A percentile compares a stretch with the other conserved stretches of the same genome.
phyloP scores from a whole-genome alignment of 2,888 invertebrate genomes.

The Calameuta filiformis region DNA sequence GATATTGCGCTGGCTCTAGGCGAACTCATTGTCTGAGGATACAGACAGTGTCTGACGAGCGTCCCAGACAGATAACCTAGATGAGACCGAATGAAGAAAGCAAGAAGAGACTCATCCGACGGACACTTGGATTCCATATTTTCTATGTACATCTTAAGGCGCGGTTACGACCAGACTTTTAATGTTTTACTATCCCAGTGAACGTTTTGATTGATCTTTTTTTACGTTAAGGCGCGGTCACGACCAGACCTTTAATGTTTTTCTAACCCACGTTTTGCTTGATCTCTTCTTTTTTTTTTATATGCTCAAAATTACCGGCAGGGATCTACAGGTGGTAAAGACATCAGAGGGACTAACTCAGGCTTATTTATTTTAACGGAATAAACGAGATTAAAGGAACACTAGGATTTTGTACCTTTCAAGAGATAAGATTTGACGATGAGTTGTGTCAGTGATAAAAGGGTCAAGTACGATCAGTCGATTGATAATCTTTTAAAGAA shows the following conservation, averaged over 20 bases:
- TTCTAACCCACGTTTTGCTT: not conserved
- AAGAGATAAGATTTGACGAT: not conserved
- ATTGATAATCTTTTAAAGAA: not conserved
- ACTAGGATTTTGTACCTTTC: not conserved
- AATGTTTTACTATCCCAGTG: no score
- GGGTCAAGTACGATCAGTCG: not conserved
- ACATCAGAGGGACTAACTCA: not conserved
- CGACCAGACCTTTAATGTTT: not conserved
- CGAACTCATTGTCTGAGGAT: conserved; percentile 26
- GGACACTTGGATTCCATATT: not conserved
- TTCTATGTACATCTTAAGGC: not conserved
- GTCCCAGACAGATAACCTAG: conserved; percentile 10
- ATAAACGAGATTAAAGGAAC: not conserved
- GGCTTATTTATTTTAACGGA: not conserved
- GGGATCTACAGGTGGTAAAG: not conserved
- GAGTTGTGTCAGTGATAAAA: not conserved
- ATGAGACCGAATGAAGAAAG: not conserved
- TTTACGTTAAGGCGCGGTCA: not conserved
- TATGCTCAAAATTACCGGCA: no score
- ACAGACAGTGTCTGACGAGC: conserved; percentile 20
- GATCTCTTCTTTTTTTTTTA: no score
- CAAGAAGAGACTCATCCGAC: not conserved
- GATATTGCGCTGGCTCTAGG: conserved; percentile 8
- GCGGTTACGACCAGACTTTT: not conserved
- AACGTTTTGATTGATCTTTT: no score